Base-by-base conservation (phyloP, 2,888 invertebrate species). In the Coleophora deauratella region DNA sequence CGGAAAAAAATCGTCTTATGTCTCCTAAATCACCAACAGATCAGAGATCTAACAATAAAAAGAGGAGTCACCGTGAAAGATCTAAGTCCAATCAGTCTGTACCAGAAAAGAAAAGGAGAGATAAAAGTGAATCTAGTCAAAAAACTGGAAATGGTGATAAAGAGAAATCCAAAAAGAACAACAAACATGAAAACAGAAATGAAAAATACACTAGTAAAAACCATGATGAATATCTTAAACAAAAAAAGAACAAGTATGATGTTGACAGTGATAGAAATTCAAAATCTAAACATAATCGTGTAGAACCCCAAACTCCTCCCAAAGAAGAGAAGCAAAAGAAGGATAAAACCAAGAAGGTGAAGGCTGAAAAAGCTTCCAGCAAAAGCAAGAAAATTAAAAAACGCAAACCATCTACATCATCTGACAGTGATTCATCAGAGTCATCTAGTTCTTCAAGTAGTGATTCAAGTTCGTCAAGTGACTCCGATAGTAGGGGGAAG, bases 391-490 rank as follows among this genome's bases (percentile, higher is more conserved):
- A 45, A 36, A 21, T 21, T 42, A 54, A 66, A 48, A 77, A 70
- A 52, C 71, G 76, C 32, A 77, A 75, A 55, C 50, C 50, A n/a
- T 79, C 81, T 27, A 75, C 78, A 32, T 72, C 71, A 28, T 74
- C 82, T 21, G 74, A 74, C 1, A 70, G 65, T 50, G 66, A 67
- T 39, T 70, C 79, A 14, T 68, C 79, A 13, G 72, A 72, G 11
- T 33, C 43, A 27, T 80, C 70, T 55, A 80, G 71, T 54, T 70
- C 75, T 31, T 65, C 79, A 3, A 74, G 68, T 47, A 73, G 72
- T 50, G 72, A 72, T 4, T 68, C 75, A 32, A 79, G 72, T 53
- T 73, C 79, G 13, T 77, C 80, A 10, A 78, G 76, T 57, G 77
- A 75, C 30, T 62, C 59, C 31, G 66, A 69, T 44, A 57, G 50